Percentiles rank a stretch among this genome's conserved stretches.
These are phyloP conservation scores for Zaprionus tsacasi DNA, from an alignment of 1,140 invertebrate genomes.

Conservation along the genomic window DNA sequence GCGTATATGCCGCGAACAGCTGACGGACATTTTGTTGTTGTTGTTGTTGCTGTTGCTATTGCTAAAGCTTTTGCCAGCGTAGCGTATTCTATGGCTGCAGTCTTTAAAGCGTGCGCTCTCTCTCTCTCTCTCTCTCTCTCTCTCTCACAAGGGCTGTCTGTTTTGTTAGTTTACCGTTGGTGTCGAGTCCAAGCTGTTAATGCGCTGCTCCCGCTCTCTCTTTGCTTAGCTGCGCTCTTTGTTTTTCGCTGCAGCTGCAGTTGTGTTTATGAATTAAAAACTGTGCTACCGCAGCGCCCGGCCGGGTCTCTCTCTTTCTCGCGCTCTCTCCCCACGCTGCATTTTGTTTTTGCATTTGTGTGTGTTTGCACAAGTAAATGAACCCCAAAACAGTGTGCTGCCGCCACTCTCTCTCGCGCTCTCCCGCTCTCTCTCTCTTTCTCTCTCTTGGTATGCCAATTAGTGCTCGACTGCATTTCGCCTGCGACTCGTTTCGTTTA, in stretches of 20 bases:
- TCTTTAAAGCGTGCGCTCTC: not conserved
- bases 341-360: constrained; percentile 36
- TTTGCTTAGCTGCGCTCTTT: constrained; percentile 3
- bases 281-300: not conserved
- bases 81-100: not conserved
- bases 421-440: constrained; percentile 15
- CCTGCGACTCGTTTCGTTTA: constrained; percentile 45
- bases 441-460: constrained; percentile 47
- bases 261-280: constrained; percentile 19
- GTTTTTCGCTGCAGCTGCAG: not conserved
- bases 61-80: constrained; percentile 1
- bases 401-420: not conserved
- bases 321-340: constrained; percentile 4
- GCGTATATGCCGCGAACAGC: constrained; percentile 15
- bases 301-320: not conserved
- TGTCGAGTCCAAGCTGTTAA: not conserved
- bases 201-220: not conserved
- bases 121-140: not conserved
- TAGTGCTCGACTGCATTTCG: constrained; percentile 58
- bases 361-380: constrained; percentile 64
- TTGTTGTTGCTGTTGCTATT: not conserved
- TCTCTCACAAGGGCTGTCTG: not conserved
- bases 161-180: not conserved
- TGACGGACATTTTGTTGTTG: constrained; percentile 1
- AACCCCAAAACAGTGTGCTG: constrained; percentile 48